Evolutionary conservation across 2,888 invertebrate genomes (phyloP).

Genomic region (Pharmacophagus antenor): DNA sequence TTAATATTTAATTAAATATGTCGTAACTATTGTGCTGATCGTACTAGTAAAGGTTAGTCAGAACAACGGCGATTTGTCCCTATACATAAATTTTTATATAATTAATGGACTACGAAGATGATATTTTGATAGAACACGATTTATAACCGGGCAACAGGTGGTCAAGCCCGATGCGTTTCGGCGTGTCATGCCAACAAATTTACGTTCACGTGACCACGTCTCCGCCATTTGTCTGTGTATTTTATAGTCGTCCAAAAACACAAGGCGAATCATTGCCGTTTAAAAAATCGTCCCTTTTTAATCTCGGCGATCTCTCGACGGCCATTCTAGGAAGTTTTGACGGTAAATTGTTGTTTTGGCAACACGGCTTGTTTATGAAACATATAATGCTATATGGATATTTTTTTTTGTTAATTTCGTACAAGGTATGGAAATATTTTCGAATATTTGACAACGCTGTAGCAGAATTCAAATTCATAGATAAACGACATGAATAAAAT

Average conservation of each 20-base stretch:
- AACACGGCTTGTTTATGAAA: constrained; percentile 35
- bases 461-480: neutral
- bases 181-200: constrained; percentile 44
- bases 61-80: constrained; percentile 63
- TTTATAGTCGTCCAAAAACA: constrained; percentile 36
- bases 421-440: no score
- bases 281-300: constrained; percentile 44
- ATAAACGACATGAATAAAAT: no score
- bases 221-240: constrained; percentile 37
- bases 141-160: constrained; percentile 68
- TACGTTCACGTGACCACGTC: constrained; percentile 37
- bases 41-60: constrained; percentile 41
- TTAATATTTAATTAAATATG: neutral
- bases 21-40: constrained; percentile 42
- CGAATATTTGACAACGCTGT: no score
- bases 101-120: constrained; percentile 66
- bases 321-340: constrained; percentile 42
- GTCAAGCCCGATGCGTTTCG: constrained; percentile 52
- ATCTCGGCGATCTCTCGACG: constrained; percentile 45
- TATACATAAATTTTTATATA: constrained; percentile 70
- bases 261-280: constrained; percentile 45
- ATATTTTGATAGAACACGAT: constrained; percentile 70
- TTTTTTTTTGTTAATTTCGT: no score
- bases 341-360: constrained; percentile 39
- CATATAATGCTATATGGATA: neutral